These are phyloP conservation scores for Acromyrmex charruanus DNA, from an alignment of 1,140 invertebrate species.

Conservation along the genomic window DNA sequence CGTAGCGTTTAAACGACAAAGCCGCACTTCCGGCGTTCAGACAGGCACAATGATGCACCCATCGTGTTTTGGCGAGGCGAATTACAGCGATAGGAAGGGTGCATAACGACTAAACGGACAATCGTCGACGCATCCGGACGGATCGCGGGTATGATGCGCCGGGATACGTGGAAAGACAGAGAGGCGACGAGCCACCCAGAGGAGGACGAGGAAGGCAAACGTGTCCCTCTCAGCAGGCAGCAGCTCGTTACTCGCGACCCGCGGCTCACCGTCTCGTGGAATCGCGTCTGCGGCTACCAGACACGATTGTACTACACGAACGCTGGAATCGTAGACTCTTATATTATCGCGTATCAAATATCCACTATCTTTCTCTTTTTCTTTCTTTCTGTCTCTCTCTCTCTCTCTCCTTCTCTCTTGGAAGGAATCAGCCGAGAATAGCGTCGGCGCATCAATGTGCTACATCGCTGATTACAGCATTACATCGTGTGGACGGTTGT, in stretches of 20 bases:
- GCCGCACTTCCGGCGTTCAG: slow-evolving; percentile 35
- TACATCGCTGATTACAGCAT: slow-evolving; percentile 34
- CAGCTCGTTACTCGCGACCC: slow-evolving; percentile 71
- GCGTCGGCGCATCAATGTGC: slow-evolving; percentile 29
- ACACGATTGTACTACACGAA: slow-evolving; percentile 45
- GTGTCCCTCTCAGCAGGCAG: slow-evolving; percentile 58
- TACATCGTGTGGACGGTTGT: slow-evolving; percentile 17
- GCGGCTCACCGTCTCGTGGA: slow-evolving; percentile 55
- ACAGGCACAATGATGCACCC: background rate
- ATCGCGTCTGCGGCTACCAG: slow-evolving; percentile 67
- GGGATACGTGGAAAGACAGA: slow-evolving; percentile 24
- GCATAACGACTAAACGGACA: slow-evolving; percentile 56
- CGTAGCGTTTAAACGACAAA: slow-evolving; percentile 36
- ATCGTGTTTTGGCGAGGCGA: slow-evolving; percentile 51
- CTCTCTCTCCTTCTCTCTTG: background rate
- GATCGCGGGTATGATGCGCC: slow-evolving; percentile 38
- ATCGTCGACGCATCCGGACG: slow-evolving; percentile 61
- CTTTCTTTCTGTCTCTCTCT: background rate
- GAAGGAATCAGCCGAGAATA: background rate
- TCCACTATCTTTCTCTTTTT: background rate
- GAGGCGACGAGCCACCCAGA: slow-evolving; percentile 4
- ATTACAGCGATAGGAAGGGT: slow-evolving; percentile 54
- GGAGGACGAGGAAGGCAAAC: slow-evolving; percentile 41
- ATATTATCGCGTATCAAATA: slow-evolving; percentile 53
- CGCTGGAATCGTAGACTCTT: slow-evolving; percentile 19